Evolutionary conservation across 2,113 vertebrate genomes (phyloP).

Genomic region (Crotalus helleri): DNA sequence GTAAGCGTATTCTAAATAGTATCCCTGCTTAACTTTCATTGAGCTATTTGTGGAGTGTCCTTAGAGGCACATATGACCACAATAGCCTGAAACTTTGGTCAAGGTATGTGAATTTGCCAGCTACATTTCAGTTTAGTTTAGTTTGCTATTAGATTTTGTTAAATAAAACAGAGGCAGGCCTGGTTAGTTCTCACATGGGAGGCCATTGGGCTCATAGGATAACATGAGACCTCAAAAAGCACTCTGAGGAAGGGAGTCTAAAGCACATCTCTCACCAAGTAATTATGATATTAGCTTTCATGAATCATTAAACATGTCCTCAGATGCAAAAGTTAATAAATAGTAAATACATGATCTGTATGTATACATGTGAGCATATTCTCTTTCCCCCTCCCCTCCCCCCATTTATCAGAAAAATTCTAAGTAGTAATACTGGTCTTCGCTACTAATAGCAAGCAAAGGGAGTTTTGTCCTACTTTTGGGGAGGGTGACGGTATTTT

Average conservation of each 20-base stretch:
- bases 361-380: background rate
- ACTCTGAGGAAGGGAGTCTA: background rate
- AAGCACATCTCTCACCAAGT: background rate
- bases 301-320: background rate
- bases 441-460: background rate
- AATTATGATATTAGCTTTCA: background rate
- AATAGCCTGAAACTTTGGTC: background rate
- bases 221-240: background rate
- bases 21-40: background rate
- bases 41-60: background rate
- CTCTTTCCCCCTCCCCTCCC: no score
- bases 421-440: background rate
- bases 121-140: background rate
- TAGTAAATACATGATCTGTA: background rate
- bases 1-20: background rate
- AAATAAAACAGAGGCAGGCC: background rate
- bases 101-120: background rate
- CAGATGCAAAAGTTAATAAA: background rate
- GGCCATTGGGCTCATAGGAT: background rate
- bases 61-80: background rate
- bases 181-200: background rate
- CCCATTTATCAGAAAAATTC: background rate
- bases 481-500: background rate
- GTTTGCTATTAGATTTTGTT: background rate
- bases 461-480: background rate